Evolutionary conservation across 1,140 invertebrate genomes (phyloP), one percentile per base, ranked within the genome.

Genomic region (Nephila pilipes): DNA sequence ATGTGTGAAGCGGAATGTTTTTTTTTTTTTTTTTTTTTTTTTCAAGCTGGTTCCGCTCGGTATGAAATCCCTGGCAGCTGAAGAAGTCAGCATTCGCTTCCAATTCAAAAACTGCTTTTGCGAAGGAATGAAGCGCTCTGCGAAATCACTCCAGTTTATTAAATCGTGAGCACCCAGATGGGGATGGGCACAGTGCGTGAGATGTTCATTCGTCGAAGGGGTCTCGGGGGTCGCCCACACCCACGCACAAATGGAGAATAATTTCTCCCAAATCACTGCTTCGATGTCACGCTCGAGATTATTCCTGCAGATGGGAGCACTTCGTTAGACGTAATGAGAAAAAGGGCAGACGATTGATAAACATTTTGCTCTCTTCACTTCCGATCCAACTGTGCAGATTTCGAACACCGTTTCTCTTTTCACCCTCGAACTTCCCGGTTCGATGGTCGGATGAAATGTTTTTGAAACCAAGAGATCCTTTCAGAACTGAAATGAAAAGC

Each of bases 311-410:
- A 65, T 65, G 63, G n/a, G 25, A 65, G 25, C 63, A 25, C 25
- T 65, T 65, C 63, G 63, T 65, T 65, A 65, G 63, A n/a, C 25
- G n/a, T 65, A 65, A 65, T 65, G n/a, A 65, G 63, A n/a, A 6
- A 46, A 65, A 65, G 2, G 63, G 22, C n/a, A 65, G 6, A n/a
- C 63, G 25, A 65, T 65, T 29, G 63, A 65, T 65, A 29, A 60
- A 60, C 20, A 5, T n/a, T 22, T 1, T 22, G 58, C n/a, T 60
- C 14, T 22, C n/a, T n/a, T 65, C 25, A 2, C 63, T 25, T 25
- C 63, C 63, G 10, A 65, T 65, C 63, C 25, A 65, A 65, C 25
- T 65, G n/a, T 10, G 5, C 60, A 63, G 25, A 63, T 63, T 22
- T 22, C 60, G n/a, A 5, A 5, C 25, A 6, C 22, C 63, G 25